Conservation (phyloP, 1,140 invertebrate species). For the Lerema accius region DNA sequence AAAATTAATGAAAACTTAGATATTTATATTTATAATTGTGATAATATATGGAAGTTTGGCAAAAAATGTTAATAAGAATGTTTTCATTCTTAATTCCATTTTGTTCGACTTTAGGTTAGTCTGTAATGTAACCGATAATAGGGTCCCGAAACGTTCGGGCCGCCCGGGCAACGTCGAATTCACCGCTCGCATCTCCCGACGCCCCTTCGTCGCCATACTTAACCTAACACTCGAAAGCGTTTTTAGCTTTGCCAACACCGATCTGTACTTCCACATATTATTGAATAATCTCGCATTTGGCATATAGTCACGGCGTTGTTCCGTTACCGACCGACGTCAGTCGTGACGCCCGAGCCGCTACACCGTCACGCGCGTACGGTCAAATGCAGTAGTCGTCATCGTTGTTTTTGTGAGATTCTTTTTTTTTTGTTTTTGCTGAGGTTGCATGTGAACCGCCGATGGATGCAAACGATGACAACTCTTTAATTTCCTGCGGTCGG, state of each 20-base stretch:
- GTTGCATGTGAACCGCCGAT: slow-evolving; percentile 1
- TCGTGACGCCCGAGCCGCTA: slow-evolving; percentile 9
- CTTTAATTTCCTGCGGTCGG: background rate
- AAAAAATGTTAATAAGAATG: slow-evolving; percentile 63
- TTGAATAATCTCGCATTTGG: slow-evolving; percentile 70
- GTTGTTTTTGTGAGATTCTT: slow-evolving; percentile 14
- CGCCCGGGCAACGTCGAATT: slow-evolving; percentile 20
- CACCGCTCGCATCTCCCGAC: slow-evolving; percentile 7
- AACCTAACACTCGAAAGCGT: slow-evolving; percentile 16
- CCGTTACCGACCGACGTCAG: slow-evolving; percentile 34
- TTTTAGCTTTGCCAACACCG: slow-evolving; percentile 18
- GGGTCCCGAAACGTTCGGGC: slow-evolving; percentile 15
- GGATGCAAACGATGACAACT: background rate
- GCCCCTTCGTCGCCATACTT: slow-evolving; percentile 12
- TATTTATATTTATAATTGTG: slow-evolving; percentile 79
- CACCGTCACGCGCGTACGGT: slow-evolving; percentile 3
- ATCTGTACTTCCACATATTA: slow-evolving; percentile 74
- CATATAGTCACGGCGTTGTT: slow-evolving; percentile 47
- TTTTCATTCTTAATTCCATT: slow-evolving; percentile 64
- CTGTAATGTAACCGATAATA: slow-evolving; percentile 36
- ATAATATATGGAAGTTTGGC: slow-evolving; percentile 81
- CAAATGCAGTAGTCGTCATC: slow-evolving; percentile 37
- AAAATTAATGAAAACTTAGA: slow-evolving; percentile 75
- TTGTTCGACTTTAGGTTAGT: slow-evolving; percentile 59
- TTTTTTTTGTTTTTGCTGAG: slow-evolving; percentile 6